Evolutionary conservation across 2,797 vertebrate genomes (phyloP), one percentile per base, ranked within the genome.

Genomic region (Micrastur ruficollis): DNA sequence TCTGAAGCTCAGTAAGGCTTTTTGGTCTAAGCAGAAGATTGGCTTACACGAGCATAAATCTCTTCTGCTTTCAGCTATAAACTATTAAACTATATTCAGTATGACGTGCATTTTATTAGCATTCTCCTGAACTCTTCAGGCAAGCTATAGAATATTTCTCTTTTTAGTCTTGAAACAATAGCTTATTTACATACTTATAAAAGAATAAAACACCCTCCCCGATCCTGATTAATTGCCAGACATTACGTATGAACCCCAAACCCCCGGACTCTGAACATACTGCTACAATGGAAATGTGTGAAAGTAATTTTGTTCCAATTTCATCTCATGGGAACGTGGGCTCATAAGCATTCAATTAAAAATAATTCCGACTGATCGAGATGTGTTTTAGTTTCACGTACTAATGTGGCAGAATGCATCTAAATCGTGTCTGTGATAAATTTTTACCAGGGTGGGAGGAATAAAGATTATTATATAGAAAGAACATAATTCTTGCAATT

Each of bases 231-330:
- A 84, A 84, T 44, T 87, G 89, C 95, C 94, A 97, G 93, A 85
- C 81, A 26, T 93, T 84, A 95, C 66, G 12, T 70, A 89, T 1
- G 55, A 89, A 70, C 0, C 1, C 72, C 76, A 90, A 80, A 49
- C 38, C 86, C 81, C 66, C 8, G 5, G 47, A 50, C 66, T 91
- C 71, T 20, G 26, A 91, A 79, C 73, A 34, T 21, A 31, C 36
- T 50, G 89, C 93, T 42, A 78, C 66, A 86, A 90, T 93, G 74
- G 89, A 72, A 95, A 95, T 26, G 94, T 75, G 94, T 93, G 94
- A 95, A 95, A 97, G 84, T 91, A 67, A 34, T 93, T 92, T 55
- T 88, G 79, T 90, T 96, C 93, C 93, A 97, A 44, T 58, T 90
- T 36, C 62, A 82, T 91, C 94, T 87, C 93, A 50, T 56, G 94